Base-by-base conservation (phyloP, 2,888 invertebrate species). In the Junonia oenone region DNA sequence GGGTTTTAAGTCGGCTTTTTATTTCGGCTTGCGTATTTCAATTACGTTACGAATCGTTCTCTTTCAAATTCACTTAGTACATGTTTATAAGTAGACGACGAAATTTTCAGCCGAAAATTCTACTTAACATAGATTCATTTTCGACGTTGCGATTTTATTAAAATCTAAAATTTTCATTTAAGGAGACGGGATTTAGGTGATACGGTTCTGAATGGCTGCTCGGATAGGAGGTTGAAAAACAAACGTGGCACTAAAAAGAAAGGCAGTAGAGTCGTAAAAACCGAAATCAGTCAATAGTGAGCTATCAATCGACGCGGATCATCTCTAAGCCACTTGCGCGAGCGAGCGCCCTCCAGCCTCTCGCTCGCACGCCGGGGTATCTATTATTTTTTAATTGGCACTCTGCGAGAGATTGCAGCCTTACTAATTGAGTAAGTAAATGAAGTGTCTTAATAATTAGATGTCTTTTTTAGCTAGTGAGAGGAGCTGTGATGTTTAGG, bases 361-460 rank as follows among this genome's bases (percentile, higher is more conserved):
- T 78, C 80, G 65, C 79, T 81, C 74, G 72, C 78, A 78, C 78
- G 67, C 68, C 66, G 74, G 73, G 77, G 73, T 69, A 74, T 79
- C 83, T 80, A 82, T 86, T 83, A 83, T 85, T 84, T 88, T 88
- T 89, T 90, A 89, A 89, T 90, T 89, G 89, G 86, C 81, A 84
- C 88, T 89, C 74, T 62, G 66, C 72, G 72, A 72, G 77, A 78
- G 78, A 81, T 81, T 75, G 77, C 79, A 79, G 78, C 76, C 79
- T 81, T 82, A 74, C 81, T 86, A 84, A 87, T 88, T 88, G 84
- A 84, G 77, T 83, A 83, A 87, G 78, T 84, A 86, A 84, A 87
- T 85, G 79, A 84, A 86, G 84, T 85, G 80, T 81, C 81, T 83
- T 81, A 85, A 85, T 85, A 87, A 86, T 85, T 84, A 81, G 79